Percentiles rank a stretch among this genome's conserved stretches.
Conservation (phyloP, 2,888 invertebrate species). For the Drosophila peninsularis region DNA sequence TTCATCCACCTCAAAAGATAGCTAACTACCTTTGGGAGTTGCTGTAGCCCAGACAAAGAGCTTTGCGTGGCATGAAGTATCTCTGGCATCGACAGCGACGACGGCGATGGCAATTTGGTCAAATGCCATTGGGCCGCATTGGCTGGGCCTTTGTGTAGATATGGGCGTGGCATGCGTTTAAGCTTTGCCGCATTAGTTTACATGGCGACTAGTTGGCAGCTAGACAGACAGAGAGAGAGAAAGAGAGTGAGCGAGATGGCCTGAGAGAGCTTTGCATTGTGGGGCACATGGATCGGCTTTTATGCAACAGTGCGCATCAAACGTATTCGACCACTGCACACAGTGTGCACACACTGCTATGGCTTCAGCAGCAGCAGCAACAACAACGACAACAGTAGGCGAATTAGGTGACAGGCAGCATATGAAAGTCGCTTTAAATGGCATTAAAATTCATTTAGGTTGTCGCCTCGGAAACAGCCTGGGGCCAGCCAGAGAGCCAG, state of each 20-base stretch:
- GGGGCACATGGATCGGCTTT: conserved; percentile 62
- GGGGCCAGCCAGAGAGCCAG: conserved; percentile 1
- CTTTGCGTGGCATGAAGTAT: conserved; percentile 5
- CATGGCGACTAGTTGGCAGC: conserved; percentile 42
- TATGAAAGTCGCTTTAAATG: conserved; percentile 67
- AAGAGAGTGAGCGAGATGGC: background rate
- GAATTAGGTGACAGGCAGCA: conserved; percentile 43
- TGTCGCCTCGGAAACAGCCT: conserved; percentile 41
- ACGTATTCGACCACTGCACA: conserved; percentile 56
- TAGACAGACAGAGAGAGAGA: background rate
- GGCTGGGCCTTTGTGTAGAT: conserved; percentile 5
- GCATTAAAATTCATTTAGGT: conserved; percentile 78
- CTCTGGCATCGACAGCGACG: conserved; percentile 5
- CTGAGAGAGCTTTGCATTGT: conserved; percentile 50
- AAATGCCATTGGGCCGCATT: conserved; percentile 43
- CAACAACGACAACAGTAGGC: conserved; percentile 11
- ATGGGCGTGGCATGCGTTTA: conserved; percentile 48
- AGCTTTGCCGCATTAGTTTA: conserved; percentile 51
- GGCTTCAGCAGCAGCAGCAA: conserved; percentile 50
- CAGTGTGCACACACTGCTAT: conserved; percentile 53
- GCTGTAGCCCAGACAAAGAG: conserved; percentile 9
- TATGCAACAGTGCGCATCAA: conserved; percentile 75
- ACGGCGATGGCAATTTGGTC: conserved; percentile 47
- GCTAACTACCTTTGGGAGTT: conserved; percentile 27
- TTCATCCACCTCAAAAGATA: conserved; percentile 17